Evolutionary conservation across 2,797 vertebrate species (phyloP).

Genomic region (Leptoclinus maculatus): DNA sequence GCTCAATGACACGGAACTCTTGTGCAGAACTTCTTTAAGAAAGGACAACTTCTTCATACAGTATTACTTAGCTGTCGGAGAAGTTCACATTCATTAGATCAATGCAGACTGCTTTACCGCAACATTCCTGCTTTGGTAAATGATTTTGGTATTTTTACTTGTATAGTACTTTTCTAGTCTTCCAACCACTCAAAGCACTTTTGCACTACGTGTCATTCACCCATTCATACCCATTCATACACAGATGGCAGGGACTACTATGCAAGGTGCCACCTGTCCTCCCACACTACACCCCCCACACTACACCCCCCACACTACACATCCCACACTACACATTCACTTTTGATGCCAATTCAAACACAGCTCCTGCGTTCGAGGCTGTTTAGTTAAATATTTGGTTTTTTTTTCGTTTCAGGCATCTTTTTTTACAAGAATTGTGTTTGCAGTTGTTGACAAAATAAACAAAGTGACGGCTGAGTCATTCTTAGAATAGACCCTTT

Average conservation of each 20-base stretch:
- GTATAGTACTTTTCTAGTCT: no score
- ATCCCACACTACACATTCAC: not conserved
- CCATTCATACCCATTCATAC: no score
- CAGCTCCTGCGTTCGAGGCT: not conserved
- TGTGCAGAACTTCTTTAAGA: not conserved
- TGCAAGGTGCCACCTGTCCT: no score
- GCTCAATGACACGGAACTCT: not conserved
- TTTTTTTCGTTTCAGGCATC: not conserved
- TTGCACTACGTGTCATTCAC: no score
- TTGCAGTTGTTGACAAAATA: not conserved
- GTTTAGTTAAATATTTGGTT: not conserved
- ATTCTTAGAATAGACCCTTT: not conserved
- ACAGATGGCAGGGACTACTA: no score
- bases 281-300: no score
- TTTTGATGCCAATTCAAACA: not conserved
- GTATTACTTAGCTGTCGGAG: not conserved
- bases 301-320: not conserved
- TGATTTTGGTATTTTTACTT: no score
- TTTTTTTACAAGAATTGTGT: not conserved
- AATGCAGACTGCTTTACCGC: not conserved
- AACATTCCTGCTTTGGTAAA: not conserved
- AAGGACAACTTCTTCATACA: not conserved
- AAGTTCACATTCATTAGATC: not conserved
- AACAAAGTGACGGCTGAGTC: not conserved
- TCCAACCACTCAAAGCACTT: no score